Evolutionary conservation across 2,113 vertebrate species (phyloP).

Genomic region (Apistogramma diplotaenia): DNA sequence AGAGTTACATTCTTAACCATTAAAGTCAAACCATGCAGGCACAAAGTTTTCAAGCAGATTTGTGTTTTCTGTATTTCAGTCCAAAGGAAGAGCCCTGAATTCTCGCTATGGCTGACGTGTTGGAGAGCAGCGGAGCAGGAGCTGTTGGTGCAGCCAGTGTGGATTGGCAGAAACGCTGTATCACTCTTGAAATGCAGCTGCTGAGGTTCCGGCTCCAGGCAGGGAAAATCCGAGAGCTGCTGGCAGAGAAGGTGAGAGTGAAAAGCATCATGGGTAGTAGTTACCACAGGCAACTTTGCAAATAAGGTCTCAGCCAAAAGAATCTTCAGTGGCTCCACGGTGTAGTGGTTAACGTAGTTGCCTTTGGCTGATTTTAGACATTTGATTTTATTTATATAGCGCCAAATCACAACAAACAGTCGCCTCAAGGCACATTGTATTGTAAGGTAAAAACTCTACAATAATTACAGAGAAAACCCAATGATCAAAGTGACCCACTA

Average conservation of each 20-base stretch:
- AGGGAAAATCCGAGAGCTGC: slow-evolving; percentile 85
- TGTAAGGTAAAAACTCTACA: no score
- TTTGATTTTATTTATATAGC: no score
- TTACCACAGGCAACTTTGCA: neutral
- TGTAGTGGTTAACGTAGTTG: neutral
- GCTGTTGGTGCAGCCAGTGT: slow-evolving; percentile 47
- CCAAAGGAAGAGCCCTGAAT: slow-evolving; percentile 33
- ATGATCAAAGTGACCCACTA: no score
- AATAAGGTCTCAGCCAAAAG: no score
- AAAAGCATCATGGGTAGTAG: neutral
- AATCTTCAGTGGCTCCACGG: neutral
- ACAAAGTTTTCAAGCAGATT: neutral
- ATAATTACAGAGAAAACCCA: no score
- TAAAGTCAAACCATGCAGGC: neutral
- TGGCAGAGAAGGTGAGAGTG: slow-evolving; percentile 86
- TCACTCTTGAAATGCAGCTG: slow-evolving; percentile 85
- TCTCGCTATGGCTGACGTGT: slow-evolving; percentile 75
- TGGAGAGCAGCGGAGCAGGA: slow-evolving; percentile 71
- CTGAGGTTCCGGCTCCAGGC: slow-evolving; percentile 88
- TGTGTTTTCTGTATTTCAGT: slow-evolving; percentile 5
- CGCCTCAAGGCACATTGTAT: no score
- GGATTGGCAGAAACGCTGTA: slow-evolving; percentile 88
- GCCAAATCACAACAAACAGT: no score
- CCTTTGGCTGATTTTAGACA: neutral
- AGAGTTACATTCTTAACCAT: neutral